Conservation (phyloP, 2,113 vertebrate species). For the Leucoraja erinaceus region DNA sequence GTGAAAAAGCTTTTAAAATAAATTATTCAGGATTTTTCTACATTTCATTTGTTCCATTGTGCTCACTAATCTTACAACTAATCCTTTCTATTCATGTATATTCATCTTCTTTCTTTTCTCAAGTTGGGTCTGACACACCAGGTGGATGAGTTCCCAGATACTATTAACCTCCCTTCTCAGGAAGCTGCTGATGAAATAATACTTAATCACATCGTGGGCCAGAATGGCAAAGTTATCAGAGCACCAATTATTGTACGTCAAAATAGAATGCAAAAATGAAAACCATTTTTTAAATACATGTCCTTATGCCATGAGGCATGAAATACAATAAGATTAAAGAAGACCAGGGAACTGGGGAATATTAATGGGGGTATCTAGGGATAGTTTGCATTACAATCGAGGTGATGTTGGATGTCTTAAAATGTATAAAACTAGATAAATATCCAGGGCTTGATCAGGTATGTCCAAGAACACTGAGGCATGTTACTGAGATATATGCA, state of each 20-base stretch:
- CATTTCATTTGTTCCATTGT: background rate
- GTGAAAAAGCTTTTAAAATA: background rate
- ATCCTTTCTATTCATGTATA: background rate
- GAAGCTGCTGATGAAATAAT: background rate
- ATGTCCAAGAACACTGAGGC: too few species aligned
- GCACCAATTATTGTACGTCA: background rate
- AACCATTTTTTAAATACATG: background rate
- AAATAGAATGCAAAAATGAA: background rate
- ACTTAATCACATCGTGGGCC: background rate
- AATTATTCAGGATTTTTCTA: background rate
- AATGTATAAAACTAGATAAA: too few species aligned
- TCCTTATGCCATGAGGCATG: background rate
- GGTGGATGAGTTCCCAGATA: background rate
- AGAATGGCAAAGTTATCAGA: background rate
- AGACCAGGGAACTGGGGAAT: too few species aligned
- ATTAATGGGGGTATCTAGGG: too few species aligned
- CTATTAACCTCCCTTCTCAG: background rate
- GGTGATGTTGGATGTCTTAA: too few species aligned
- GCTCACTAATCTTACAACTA: background rate
- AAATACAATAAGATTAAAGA: background rate
- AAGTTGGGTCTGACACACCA: background rate
- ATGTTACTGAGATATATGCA: too few species aligned
- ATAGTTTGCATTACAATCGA: too few species aligned
- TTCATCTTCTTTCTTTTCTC: background rate
- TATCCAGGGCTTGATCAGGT: too few species aligned